Conservation (phyloP, 2,113 vertebrate species). For the Leptosomus discolor region DNA sequence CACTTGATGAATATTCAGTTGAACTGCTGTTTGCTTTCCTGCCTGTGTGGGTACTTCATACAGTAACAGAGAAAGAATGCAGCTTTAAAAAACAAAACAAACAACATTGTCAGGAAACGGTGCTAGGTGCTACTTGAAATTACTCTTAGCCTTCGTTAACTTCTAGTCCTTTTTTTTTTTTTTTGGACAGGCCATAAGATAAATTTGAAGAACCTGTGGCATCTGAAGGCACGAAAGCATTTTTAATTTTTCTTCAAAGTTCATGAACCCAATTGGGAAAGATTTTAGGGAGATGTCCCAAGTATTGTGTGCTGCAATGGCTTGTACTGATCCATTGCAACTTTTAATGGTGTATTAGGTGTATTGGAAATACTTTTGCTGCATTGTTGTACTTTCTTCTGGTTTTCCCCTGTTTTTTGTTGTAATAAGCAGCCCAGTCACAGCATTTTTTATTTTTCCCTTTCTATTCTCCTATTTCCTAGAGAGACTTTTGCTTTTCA, state of each 20-base stretch:
- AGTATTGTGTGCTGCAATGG: background rate
- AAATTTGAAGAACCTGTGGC: background rate
- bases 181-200: background rate
- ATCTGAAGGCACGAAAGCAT: background rate
- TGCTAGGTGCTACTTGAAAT: background rate
- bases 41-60: background rate
- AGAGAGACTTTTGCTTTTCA: background rate
- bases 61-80: background rate
- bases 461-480: background rate
- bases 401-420: background rate
- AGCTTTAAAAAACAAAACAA: background rate
- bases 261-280: background rate
- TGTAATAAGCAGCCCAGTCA: background rate
- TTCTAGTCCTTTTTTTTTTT: no score
- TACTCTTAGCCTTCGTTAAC: background rate
- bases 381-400: background rate
- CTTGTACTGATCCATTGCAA: background rate
- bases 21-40: background rate
- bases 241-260: background rate
- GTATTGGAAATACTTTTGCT: background rate
- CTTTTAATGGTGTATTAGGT: background rate
- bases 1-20: background rate
- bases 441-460: background rate
- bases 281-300: background rate
- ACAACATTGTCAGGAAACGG: background rate